Percentiles rank a stretch among this genome's conserved stretches.
Evolutionary conservation across 2,797 vertebrate genomes (phyloP).

Genomic region (Propithecus deckenii): DNA sequence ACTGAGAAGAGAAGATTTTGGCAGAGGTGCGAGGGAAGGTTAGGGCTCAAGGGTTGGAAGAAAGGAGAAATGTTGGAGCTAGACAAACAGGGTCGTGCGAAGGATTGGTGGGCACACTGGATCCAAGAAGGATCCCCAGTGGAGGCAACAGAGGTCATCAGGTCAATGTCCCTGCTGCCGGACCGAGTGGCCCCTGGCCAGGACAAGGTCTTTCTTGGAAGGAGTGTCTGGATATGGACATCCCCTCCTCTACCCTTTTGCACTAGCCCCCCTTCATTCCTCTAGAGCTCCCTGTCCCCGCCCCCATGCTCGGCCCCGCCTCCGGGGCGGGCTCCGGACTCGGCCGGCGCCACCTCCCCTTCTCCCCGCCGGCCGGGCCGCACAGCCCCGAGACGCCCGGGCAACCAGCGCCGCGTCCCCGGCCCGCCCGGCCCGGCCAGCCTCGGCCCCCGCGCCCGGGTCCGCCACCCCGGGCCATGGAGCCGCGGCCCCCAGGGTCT

Average conservation of each 20-base stretch:
- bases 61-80: neutral
- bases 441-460: conserved; percentile 58
- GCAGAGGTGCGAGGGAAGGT: neutral
- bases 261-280: neutral
- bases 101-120: neutral
- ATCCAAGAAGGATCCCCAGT: neutral
- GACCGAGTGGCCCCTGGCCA: neutral
- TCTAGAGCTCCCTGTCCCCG: neutral
- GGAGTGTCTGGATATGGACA: neutral
- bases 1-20: neutral
- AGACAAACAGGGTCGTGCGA: neutral
- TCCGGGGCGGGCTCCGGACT: conserved; percentile 66
- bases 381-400: conserved; percentile 72
- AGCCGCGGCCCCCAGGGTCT: conserved; percentile 73
- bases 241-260: neutral
- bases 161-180: neutral
- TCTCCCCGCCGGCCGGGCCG: conserved; percentile 63
- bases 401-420: conserved; percentile 72
- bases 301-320: conserved; percentile 66
- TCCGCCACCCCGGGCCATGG: conserved; percentile 68
- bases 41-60: neutral
- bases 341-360: conserved; percentile 54
- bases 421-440: conserved; percentile 65
- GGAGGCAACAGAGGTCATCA: neutral
- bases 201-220: neutral